These are phyloP conservation scores for Mastomys natalensis DNA, from an alignment of 2,113 vertebrate species.

Conservation along the genomic window DNA sequence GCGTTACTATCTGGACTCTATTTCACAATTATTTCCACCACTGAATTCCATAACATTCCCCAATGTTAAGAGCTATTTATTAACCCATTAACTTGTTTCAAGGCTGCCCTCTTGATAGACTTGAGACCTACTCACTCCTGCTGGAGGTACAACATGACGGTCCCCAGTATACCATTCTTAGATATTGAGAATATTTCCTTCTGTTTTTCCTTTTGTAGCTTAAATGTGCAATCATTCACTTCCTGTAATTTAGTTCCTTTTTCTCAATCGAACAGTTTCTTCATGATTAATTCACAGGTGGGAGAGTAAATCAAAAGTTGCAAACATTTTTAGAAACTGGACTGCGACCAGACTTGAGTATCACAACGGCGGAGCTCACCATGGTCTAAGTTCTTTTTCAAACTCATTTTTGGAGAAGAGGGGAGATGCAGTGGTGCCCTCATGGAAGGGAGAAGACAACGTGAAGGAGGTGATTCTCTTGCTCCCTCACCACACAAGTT, in stretches of 20 bases:
- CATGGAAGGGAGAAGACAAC: rapidly evolving
- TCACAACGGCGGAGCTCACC: not conserved
- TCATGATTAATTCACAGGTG: slow-evolving; percentile 27
- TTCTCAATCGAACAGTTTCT: slow-evolving; percentile 21
- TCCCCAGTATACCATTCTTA: not conserved
- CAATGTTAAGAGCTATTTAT: not conserved
- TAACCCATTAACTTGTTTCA: not conserved
- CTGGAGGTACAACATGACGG: not conserved
- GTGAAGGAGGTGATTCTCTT: rapidly evolving
- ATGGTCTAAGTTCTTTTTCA: not conserved
- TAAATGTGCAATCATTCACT: not conserved
- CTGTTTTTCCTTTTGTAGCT: not conserved
- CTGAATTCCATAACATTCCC: not conserved
- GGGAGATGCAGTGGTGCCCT: not conserved
- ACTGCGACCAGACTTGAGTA: not conserved
- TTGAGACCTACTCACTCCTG: not conserved
- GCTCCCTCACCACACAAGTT: not conserved
- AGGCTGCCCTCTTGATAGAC: not conserved
- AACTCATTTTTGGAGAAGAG: too few species aligned
- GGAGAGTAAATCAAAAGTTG: not conserved
- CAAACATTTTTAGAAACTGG: slow-evolving; percentile 15
- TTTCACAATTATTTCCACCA: not conserved
- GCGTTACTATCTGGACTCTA: not conserved
- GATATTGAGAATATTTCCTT: not conserved
- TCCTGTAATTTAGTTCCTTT: not conserved